Evolutionary conservation across 53 echinoderm and acorn worm species (phyloP), one percentile per base, ranked within the genome.

Genomic region (Apostichopus leukothele): DNA sequence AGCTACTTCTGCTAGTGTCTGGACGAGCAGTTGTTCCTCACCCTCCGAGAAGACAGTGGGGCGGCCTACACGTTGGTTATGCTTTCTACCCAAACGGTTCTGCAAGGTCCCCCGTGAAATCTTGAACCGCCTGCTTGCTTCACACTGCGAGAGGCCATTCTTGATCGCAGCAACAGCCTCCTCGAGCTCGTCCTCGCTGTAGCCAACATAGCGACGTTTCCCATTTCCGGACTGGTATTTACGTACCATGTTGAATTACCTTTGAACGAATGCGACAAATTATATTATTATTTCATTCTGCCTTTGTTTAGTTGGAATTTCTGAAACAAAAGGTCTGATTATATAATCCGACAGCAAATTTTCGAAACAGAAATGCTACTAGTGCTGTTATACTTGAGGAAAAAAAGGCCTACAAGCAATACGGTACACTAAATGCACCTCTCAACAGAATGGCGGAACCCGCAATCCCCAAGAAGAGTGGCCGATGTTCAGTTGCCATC

Each of bases 181-280:
- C 51, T 78, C 78, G 51, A 78, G 51, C 13, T 78, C 78, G 13
- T 10, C 7, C 11, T 78, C 78, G 1, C 16, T 78, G 26, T 51
- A 78, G 39, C 7, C 9, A 5, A 0, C 14, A 67, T 67, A 67
- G 16, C 14, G 10, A 5, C 67, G 14, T 9, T 76, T 27, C 9
- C 39, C 39, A 76, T 25, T 78, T 51, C 78, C 78, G 11, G 12
- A 52, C 11, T 20, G 6, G 18, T 76, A 76, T 51, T 50, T 78
- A 78, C 52, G 78, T 26, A 78, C 78, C 78, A 78, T 78, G 20
- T 11, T 78, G 78, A 52, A 25, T 25, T 25, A 25, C 25, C 25
- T 25, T 1, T 25, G 1, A 25, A 25, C 25, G 25, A 25, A 25
- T 25, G 25, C 25, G 25, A 25, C 23, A 25, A 25, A 25, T 25